Evolutionary conservation across 2,113 vertebrate genomes (phyloP).

Genomic region (Serilophus lunatus): DNA sequence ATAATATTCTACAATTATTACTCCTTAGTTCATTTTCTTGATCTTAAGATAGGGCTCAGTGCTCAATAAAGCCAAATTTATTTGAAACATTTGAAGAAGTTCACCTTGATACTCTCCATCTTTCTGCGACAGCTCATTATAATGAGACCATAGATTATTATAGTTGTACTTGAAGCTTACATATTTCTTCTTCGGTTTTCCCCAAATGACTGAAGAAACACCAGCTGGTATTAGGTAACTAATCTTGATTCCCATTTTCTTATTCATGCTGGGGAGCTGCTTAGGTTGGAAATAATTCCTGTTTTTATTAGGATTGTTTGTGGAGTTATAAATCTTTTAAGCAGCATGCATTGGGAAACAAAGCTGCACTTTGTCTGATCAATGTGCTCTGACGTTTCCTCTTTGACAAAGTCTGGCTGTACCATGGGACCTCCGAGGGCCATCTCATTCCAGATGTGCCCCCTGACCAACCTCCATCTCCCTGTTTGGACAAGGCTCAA

Average conservation of each 20-base stretch:
- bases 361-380: not conserved
- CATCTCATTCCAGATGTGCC: conserved; percentile 18
- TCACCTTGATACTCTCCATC: not conserved
- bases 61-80: not conserved
- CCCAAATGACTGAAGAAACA: not conserved
- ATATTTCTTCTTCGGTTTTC: conserved; percentile 17
- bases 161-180: not conserved
- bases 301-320: conserved; percentile 41
- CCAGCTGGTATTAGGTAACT: conserved; percentile 9
- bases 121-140: not conserved
- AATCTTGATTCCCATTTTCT: not conserved
- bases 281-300: conserved; percentile 9
- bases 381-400: not conserved
- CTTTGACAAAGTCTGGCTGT: not conserved
- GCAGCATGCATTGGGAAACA: not conserved
- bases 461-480: not conserved
- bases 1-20: not conserved
- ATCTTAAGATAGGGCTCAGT: not conserved
- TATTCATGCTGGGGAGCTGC: not conserved
- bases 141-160: not conserved
- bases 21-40: not conserved
- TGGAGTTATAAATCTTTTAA: conserved; percentile 32
- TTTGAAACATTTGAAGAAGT: not conserved
- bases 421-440: not conserved
- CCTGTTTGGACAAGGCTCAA: not conserved